A percentile compares a stretch with the other conserved stretches of the same genome.
phyloP scores from a whole-genome alignment of 1,140 invertebrate species.

The Brachionus angularis region DNA sequence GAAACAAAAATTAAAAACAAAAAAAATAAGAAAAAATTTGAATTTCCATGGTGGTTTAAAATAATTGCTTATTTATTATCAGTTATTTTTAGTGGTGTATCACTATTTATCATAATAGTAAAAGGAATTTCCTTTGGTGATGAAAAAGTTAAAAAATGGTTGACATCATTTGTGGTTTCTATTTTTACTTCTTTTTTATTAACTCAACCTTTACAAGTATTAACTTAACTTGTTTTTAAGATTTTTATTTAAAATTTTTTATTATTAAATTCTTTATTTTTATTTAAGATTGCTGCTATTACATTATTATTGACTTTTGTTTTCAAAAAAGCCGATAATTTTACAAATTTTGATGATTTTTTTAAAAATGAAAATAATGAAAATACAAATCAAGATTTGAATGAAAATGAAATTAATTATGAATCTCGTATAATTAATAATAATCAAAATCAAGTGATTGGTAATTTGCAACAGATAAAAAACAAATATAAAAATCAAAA shows the following conservation, averaged over 20 bases:
- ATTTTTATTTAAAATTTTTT: too few species aligned
- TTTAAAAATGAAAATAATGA: too few species aligned
- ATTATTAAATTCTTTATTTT: conserved; percentile 61
- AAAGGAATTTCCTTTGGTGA: conserved; percentile 63
- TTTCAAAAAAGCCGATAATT: background rate
- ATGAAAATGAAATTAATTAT: background rate
- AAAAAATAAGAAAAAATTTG: conserved; percentile 45
- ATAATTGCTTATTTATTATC: conserved; percentile 61
- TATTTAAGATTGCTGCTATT: conserved; percentile 48
- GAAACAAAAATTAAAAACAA: background rate
- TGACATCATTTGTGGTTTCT: conserved; percentile 61
- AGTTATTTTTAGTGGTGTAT: conserved; percentile 55
- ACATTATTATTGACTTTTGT: background rate
- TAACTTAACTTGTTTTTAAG: conserved; percentile 60
- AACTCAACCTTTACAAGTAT: conserved; percentile 62
- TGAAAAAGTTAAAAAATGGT: conserved; percentile 62
- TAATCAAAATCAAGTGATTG: background rate
- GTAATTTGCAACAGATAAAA: background rate
- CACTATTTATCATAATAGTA: conserved; percentile 60
- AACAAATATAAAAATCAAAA: background rate
- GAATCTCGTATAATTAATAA: background rate
- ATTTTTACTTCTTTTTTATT: conserved; percentile 62
- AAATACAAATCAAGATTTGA: too few species aligned
- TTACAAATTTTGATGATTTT: conserved; percentile 9
- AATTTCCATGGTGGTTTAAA: conserved; percentile 60